These are phyloP conservation scores for Bellardia pandia DNA, from an alignment of 2,888 invertebrate species.

Conservation along the genomic window DNA sequence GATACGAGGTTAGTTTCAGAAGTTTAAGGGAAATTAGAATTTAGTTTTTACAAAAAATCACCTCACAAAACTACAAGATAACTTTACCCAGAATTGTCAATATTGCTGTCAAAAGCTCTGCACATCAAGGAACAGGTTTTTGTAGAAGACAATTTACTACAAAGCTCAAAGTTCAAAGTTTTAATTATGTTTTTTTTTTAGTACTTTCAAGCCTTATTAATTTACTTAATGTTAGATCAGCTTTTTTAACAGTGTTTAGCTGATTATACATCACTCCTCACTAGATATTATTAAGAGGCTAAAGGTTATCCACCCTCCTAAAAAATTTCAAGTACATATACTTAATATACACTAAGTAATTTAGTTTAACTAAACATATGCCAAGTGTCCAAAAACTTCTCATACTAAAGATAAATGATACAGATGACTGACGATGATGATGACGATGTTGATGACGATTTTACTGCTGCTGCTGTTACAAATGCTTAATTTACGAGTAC, in stretches of 20 bases:
- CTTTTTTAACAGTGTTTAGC: no score
- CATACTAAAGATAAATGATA: conserved; percentile 54
- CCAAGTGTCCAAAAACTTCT: conserved; percentile 62
- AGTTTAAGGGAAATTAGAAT: not conserved
- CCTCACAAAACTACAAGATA: no score
- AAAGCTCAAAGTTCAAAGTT: no score
- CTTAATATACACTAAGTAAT: conserved; percentile 26
- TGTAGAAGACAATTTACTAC: no score
- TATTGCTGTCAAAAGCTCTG: no score
- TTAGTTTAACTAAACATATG: conserved; percentile 58
- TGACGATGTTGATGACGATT: conserved; percentile 41
- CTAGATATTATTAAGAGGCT: no score
- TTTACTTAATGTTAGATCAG: no score
- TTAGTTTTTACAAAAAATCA: not conserved
- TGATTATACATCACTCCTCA: no score
- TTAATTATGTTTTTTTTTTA: no score
- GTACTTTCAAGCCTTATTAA: no score
- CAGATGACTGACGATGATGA: conserved; percentile 53
- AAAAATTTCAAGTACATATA: not conserved
- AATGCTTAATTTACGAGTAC: not conserved
- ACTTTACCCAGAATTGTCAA: no score
- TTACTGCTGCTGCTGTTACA: conserved; percentile 13
- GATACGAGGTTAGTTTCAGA: conserved; percentile 10
- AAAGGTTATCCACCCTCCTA: not conserved
- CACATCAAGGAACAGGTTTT: no score